phyloP scores from a whole-genome alignment of 1,140 invertebrate species.

The Hetaerina americana region DNA sequence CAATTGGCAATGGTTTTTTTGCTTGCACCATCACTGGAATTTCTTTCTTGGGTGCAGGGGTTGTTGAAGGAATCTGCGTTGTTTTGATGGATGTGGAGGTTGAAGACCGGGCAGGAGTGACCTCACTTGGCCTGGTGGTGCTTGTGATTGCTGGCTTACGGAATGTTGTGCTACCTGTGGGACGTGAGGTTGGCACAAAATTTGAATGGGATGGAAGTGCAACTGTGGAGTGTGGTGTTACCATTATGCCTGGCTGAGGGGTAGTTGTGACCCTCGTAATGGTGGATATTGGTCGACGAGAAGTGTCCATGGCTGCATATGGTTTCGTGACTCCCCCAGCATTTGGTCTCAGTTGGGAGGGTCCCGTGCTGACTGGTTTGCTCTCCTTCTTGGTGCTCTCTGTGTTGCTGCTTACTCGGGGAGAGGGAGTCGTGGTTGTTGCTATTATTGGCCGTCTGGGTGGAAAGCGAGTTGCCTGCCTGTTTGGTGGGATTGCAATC shows the following conservation, averaged over 20 bases:
- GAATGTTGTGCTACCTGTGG: slow-evolving; percentile 12
- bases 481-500: not conserved
- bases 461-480: not conserved
- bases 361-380: not conserved
- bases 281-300: slow-evolving; percentile 6
- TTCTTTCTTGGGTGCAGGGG: not conserved
- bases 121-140: slow-evolving; percentile 7
- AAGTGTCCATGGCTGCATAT: not conserved
- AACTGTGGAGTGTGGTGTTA: not conserved
- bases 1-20: slow-evolving; percentile 17
- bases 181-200: slow-evolving; percentile 19
- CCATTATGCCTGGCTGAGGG: no score
- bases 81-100: not conserved
- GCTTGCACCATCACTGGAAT: not conserved
- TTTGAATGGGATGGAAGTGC: slow-evolving; percentile 18
- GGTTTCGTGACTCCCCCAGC: not conserved
- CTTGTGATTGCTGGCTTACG: slow-evolving; percentile 11
- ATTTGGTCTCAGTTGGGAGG: not conserved
- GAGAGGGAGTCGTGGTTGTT: not conserved
- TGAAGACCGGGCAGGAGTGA: not conserved
- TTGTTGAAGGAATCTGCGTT: not conserved
- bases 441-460: not conserved
- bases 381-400: not conserved
- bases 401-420: not conserved
- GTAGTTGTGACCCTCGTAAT: slow-evolving; percentile 4